Conservation (phyloP, 2,797 vertebrate species). For the Poecilia picta region DNA sequence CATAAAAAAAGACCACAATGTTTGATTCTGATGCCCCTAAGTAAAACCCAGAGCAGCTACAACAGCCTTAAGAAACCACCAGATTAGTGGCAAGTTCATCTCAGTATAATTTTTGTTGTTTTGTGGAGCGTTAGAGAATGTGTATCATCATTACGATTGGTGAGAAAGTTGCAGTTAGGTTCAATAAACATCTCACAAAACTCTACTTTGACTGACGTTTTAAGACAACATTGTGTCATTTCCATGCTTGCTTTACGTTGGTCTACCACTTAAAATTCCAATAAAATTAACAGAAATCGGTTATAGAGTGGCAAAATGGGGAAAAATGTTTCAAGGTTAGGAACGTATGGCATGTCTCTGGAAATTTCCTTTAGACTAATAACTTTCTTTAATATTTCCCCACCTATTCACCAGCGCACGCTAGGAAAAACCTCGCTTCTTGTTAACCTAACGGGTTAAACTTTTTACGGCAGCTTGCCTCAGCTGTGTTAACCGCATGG, state of each 20-base stretch:
- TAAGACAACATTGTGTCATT: background rate
- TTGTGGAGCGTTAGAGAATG: background rate
- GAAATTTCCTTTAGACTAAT: background rate
- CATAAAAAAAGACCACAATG: background rate
- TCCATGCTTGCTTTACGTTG: background rate
- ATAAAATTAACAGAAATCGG: background rate
- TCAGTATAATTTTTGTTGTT: background rate
- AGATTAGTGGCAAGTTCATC: background rate
- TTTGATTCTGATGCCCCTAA: background rate
- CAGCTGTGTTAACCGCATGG: conserved; percentile 47
- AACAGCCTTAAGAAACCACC: background rate
- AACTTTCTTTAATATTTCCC: conserved; percentile 1
- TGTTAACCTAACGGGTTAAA: conserved; percentile 42
- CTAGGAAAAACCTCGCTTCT: conserved; percentile 20
- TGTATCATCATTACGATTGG: background rate
- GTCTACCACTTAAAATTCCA: background rate
- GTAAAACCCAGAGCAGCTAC: background rate
- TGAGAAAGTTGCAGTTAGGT: background rate
- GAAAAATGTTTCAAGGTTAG: background rate
- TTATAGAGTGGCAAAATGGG: background rate
- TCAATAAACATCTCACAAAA: background rate
- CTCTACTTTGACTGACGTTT: background rate
- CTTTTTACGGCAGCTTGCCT: conserved; percentile 38
- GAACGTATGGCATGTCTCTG: background rate
- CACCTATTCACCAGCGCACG: background rate